Percentiles rank a stretch among this genome's conserved stretches.
Evolutionary conservation across 2,113 vertebrate genomes (phyloP).

Genomic region (Lophochroa leadbeateri): DNA sequence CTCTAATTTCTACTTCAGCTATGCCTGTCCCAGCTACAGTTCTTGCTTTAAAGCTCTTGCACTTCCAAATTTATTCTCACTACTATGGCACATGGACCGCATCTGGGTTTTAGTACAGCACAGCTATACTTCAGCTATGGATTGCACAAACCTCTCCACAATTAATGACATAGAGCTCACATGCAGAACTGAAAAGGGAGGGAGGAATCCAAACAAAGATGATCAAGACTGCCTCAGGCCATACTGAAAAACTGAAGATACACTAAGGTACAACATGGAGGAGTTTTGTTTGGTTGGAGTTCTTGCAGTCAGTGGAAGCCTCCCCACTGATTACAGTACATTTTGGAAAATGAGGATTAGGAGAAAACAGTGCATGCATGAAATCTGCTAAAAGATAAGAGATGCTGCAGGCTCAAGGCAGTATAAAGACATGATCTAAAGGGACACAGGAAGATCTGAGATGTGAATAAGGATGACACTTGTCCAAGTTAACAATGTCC

Average conservation of each 20-base stretch:
- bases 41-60: background rate
- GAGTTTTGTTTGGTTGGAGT: background rate
- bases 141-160: background rate
- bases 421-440: background rate
- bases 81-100: background rate
- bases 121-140: background rate
- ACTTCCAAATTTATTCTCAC: background rate
- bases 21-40: background rate
- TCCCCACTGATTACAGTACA: background rate
- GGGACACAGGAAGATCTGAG: background rate
- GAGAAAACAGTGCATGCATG: background rate
- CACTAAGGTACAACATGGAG: background rate
- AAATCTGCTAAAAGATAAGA: background rate
- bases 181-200: background rate
- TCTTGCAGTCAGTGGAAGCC: background rate
- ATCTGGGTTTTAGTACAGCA: background rate
- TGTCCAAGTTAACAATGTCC: background rate
- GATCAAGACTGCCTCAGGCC: background rate
- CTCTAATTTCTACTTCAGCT: background rate
- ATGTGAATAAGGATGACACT: background rate
- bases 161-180: background rate
- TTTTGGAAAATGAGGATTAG: background rate
- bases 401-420: background rate
- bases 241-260: background rate
- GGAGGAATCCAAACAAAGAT: background rate